Base-by-base conservation (phyloP, 1,140 invertebrate species). In the Sycobia sp. region DNA sequence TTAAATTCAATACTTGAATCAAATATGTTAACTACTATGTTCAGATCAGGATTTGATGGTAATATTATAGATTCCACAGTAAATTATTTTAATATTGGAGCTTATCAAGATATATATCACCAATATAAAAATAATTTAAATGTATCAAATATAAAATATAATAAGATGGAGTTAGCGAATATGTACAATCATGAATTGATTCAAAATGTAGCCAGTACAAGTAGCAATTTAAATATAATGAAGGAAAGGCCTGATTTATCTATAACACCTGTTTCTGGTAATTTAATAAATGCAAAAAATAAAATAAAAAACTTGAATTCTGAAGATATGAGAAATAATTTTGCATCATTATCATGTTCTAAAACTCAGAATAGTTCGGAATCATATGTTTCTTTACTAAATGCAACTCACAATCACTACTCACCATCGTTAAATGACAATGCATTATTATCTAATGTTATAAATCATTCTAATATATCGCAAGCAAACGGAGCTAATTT, bases 211-310 rank as follows among this genome's bases (percentile, higher is more conserved):
- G 41, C 55, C 2, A 44, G 51, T 20, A 61, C 29, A 41, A 67
- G 57, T 7, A 67, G 69, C 0, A 55, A 29, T 22, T 13, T 65
- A 61, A 18, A 60, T 67, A 0, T 47, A 51, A 5, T 66, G 0
- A 81, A 80, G 57, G 78, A 82, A 8, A 65, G 72, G 18, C 74
- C 78, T 0, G 76, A 73, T 47, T 74, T 82, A 50, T 81, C 80
- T 1, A 82, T 82, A 60, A 80, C 78, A 0, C 78, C 79, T 0
- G 77, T 80, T 3, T 14, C 25, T 4, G 11, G 16, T 5, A 16
- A 59, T 20, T 47, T 54, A 51, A 36, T 22, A n/a, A n/a, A 13
- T 9, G 8, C 27, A 23, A n/a, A n/a, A n/a, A 22, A 46, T 23
- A 18, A 11, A n/a, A 10, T 20, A 8, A 38, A 32, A n/a, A n/a